A percentile compares a stretch with the other conserved stretches of the same genome.
phyloP scores from a whole-genome alignment of 2,888 invertebrate species.

The Neuroscelio doddi region DNA sequence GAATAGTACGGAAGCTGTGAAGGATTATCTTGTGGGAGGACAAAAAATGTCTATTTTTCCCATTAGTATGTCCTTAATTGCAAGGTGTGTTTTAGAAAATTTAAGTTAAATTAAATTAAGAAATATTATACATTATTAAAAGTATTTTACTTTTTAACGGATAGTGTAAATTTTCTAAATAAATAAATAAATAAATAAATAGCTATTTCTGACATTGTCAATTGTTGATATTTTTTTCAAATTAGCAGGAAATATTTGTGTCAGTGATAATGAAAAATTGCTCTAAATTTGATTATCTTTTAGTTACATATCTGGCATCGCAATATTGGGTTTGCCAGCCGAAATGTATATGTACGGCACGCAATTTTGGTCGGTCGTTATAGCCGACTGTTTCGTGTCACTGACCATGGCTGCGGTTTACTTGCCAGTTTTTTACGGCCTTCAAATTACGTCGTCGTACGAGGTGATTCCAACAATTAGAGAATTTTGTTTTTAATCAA shows the following conservation, averaged over 20 bases:
- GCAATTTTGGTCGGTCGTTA: slow-evolving; percentile 79
- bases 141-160: no score
- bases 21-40: slow-evolving; percentile 83
- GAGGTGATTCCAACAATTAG: slow-evolving; percentile 75
- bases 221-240: no score
- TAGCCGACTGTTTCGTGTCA: slow-evolving; percentile 79
- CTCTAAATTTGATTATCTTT: no score
- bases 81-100: slow-evolving; percentile 75
- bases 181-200: no score
- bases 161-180: no score
- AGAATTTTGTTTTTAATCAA: background rate
- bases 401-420: slow-evolving; percentile 79
- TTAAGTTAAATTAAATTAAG: background rate
- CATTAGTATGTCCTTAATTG: slow-evolving; percentile 84
- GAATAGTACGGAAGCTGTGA: slow-evolving; percentile 80
- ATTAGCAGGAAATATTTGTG: no score
- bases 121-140: no score
- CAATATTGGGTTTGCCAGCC: slow-evolving; percentile 81
- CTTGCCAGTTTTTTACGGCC: slow-evolving; percentile 82
- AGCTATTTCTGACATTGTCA: no score
- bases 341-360: slow-evolving; percentile 86
- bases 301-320: slow-evolving; percentile 85
- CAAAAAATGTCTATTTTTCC: slow-evolving; percentile 86
- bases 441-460: slow-evolving; percentile 83
- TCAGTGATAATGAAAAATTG: no score